Evolutionary conservation across 2,113 vertebrate species (phyloP).

Genomic region (Menidia beryllina): DNA sequence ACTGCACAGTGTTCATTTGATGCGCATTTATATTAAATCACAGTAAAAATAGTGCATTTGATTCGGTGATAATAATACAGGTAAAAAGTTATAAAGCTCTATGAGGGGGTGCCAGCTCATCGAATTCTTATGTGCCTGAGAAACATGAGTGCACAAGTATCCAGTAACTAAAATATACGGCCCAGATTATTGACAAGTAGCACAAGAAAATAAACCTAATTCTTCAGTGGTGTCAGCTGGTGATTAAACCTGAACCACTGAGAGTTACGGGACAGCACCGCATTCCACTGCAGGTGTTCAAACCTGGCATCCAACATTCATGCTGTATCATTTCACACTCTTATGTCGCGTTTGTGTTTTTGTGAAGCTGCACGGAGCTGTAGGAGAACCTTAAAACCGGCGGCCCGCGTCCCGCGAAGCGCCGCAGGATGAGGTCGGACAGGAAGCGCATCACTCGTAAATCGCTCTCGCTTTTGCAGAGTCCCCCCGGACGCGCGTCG

Average conservation of each 20-base stretch:
- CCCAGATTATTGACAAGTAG: background rate
- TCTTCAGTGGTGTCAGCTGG: background rate
- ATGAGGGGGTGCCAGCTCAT: background rate
- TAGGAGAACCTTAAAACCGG: conserved; percentile 67
- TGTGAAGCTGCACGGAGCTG: conserved; percentile 55
- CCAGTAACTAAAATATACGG: background rate
- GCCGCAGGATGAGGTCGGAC: conserved; percentile 75
- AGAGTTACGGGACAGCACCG: background rate
- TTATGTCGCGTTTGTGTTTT: conserved; percentile 48
- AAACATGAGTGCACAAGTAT: conserved; percentile 29
- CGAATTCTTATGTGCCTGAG: background rate
- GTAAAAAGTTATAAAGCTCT: background rate
- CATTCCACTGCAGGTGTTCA: background rate
- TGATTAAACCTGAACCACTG: background rate
- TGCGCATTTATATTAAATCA: conserved; percentile 18
- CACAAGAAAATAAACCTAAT: conserved; percentile 19
- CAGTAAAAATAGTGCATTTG: background rate
- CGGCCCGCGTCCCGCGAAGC: conserved; percentile 47
- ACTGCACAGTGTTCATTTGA: conserved; percentile 11
- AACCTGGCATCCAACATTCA: no score
- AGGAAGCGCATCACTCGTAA: conserved; percentile 66
- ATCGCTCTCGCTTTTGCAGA: conserved; percentile 49
- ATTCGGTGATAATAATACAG: background rate
- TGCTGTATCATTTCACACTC: background rate
- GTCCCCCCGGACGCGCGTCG: background rate